Evolutionary conservation across 2,888 invertebrate species (phyloP).

Genomic region (Drosophila acutilabella): DNA sequence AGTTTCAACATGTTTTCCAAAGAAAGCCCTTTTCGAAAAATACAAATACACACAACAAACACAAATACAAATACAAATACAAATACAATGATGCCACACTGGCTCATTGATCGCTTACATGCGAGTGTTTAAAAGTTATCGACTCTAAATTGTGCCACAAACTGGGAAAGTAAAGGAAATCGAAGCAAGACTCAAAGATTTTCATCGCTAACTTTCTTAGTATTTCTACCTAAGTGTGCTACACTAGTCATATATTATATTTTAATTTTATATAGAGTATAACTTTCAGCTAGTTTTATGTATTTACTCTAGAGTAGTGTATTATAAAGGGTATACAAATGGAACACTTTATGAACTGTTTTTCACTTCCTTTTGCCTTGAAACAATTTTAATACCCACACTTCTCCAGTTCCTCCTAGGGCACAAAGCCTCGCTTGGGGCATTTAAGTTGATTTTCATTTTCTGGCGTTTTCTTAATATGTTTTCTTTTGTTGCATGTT

Average conservation of each 20-base stretch:
- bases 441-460: conserved; percentile 60
- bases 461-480: conserved; percentile 69
- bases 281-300: too few relatives aligned
- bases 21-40: conserved; percentile 52
- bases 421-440: conserved; percentile 18
- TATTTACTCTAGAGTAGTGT: too few relatives aligned
- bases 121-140: conserved; percentile 1
- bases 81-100: conserved; percentile 1
- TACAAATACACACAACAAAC: conserved; percentile 33
- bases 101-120: conserved; percentile 19
- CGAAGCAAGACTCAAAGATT: conserved; percentile 9
- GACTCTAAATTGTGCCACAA: too few relatives aligned
- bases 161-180: too few relatives aligned
- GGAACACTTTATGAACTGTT: background rate
- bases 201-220: conserved; percentile 11
- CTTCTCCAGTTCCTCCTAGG: conserved; percentile 23
- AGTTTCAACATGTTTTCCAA: conserved; percentile 79
- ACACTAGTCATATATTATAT: too few relatives aligned
- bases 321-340: conserved; percentile 9
- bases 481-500: conserved; percentile 52
- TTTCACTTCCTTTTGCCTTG: background rate
- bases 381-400: conserved; percentile 10
- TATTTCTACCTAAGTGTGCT: too few relatives aligned
- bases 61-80: conserved; percentile 9
- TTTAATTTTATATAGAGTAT: too few relatives aligned